Conservation (phyloP, 2,797 vertebrate genomes). For the Avahi laniger region DNA sequence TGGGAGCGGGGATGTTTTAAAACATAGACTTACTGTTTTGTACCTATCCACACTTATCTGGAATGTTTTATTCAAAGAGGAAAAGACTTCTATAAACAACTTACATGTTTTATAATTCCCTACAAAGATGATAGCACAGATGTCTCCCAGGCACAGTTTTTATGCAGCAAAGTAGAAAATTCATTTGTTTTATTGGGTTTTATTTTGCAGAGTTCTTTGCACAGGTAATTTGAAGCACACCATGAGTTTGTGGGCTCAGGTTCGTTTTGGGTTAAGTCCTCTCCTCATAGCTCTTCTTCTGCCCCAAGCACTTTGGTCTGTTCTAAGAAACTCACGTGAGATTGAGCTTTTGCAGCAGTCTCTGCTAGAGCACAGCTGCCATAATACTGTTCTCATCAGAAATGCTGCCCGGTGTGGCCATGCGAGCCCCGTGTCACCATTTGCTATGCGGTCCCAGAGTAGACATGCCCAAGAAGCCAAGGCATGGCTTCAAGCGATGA, state of each 20-base stretch:
- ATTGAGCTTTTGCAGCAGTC: not conserved
- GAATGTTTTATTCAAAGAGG: slow-evolving; percentile 26
- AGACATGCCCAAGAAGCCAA: not conserved
- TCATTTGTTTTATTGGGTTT: not conserved
- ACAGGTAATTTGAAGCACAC: not conserved
- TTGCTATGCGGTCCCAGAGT: not conserved
- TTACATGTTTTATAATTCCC: slow-evolving; percentile 5
- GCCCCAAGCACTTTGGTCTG: not conserved
- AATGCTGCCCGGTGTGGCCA: rapidly evolving
- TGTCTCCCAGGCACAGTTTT: not conserved
- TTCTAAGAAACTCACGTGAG: not conserved
- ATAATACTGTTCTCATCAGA: not conserved
- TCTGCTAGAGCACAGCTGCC: not conserved
- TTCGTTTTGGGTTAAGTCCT: not conserved
- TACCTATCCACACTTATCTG: not conserved
- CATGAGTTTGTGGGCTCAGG: not conserved
- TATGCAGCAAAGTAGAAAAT: not conserved
- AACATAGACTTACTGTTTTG: not conserved
- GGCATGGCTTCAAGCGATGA: not conserved
- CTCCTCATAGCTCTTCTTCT: not conserved
- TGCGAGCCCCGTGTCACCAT: rapidly evolving
- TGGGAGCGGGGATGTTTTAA: not conserved
- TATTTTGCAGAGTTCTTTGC: not conserved
- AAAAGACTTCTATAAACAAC: not conserved
- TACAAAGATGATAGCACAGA: not conserved